Base-by-base conservation (phyloP, 64 coral and sea anemone species). In the Montipora foliosa region DNA sequence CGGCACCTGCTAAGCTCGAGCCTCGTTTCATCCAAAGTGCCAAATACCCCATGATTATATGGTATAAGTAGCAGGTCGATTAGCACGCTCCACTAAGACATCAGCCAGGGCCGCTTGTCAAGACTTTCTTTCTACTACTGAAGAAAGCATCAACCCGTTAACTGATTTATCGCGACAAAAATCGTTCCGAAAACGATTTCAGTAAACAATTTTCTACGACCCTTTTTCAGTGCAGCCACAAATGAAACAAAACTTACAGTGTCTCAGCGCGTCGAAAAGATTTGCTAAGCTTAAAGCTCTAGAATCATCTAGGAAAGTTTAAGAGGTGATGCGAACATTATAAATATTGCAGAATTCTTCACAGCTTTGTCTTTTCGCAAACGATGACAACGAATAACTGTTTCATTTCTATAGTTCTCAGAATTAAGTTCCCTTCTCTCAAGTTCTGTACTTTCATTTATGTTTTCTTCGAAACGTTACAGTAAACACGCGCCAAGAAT, bases 341-440 rank as follows among this genome's bases (percentile, higher is more conserved):
- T 71, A 49, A 85, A 85, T 85, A 85, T 85, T 85, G 45, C 82
- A 85, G 45, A 85, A 85, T 85, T 0, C 49, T 21, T 71, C 67
- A 71, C 15, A 49, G 67, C 64, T 21, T 85, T 85, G 82, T 85
- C 82, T 85, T 85, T 37, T 48, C 66, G 3, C 44, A 48, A 47
- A 70, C 46, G 46, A 59, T 19, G 82, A 85, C 66, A 60, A 85
- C 19, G 49, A 49, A 6, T 3, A 10, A 46, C 6, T 47, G 44
- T 49, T 21, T 62, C 8, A 70, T 3, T 12, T 16, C 46, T 16
- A 17, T 7, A 6, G 8, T 84, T 67, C 57, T 47, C 29, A 4
- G 10, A 15, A 47, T 2, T 22, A 45, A n/a, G 15, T 16, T 64
- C 10, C 52, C 0, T 29, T 78, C 45, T 46, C 11, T 70, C 12